Conservation (phyloP, 2,113 vertebrate species). For the Odontophorus gujanensis region DNA sequence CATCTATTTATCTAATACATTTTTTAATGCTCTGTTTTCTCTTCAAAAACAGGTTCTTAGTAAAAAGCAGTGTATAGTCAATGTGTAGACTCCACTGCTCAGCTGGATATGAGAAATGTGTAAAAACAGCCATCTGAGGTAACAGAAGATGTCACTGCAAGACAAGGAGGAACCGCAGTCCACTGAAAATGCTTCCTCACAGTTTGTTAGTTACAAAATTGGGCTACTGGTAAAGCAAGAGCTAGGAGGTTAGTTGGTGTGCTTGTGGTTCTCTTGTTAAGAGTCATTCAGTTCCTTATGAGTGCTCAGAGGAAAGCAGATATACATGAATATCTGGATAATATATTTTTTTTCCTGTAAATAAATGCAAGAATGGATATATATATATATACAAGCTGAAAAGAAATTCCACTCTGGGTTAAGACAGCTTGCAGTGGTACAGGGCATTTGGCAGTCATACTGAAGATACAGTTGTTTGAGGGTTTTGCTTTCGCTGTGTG, state of each 20-base stretch:
- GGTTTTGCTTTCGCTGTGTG: not conserved
- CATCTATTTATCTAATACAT: not conserved
- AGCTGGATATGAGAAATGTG: not conserved
- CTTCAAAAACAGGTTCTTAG: not conserved
- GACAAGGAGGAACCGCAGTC: not conserved
- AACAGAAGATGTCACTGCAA: not conserved
- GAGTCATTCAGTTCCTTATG: not conserved
- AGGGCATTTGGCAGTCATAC: not conserved
- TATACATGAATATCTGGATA: not conserved
- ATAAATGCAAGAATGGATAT: not conserved
- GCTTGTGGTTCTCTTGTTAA: not conserved
- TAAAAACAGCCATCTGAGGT: not conserved
- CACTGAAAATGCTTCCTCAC: rapidly evolving
- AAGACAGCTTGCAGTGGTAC: no score
- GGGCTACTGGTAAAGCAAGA: not conserved
- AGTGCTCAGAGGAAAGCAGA: not conserved
- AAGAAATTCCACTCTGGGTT: not conserved
- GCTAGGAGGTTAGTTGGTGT: not conserved
- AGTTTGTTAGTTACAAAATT: not conserved
- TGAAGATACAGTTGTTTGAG: not conserved
- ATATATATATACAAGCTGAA: no score
- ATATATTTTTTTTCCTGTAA: not conserved
- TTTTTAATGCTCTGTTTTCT: not conserved
- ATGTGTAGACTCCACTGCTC: rapidly evolving
- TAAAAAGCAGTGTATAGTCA: not conserved